A percentile compares a stretch with the other conserved stretches of the same genome.
These are phyloP conservation scores for Cuculus canorus DNA, from an alignment of 2,797 vertebrate genomes.

Conservation along the genomic window DNA sequence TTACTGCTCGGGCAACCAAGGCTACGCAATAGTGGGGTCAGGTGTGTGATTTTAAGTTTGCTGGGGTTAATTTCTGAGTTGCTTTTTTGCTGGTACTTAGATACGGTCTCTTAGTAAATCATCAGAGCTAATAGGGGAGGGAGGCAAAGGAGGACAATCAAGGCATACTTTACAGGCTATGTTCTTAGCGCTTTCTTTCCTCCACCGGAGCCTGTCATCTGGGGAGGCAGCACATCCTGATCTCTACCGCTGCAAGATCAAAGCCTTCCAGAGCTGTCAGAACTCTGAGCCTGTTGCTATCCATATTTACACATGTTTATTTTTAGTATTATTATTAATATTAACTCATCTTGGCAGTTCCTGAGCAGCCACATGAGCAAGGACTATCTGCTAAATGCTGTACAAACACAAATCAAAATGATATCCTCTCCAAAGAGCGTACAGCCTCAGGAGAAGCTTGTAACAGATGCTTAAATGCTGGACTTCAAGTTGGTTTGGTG, in stretches of 20 bases:
- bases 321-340: constrained; percentile 42
- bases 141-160: neutral
- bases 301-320: constrained; percentile 35
- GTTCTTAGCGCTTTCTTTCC: constrained; percentile 1
- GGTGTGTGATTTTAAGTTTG: neutral
- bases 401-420: neutral
- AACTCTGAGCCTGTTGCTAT: neutral
- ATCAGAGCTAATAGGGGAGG: neutral
- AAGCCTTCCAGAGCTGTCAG: constrained; percentile 25
- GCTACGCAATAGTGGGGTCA: neutral
- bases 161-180: neutral
- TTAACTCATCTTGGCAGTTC: constrained; percentile 15
- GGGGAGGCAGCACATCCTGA: neutral
- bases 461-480: neutral
- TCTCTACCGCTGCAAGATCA: constrained; percentile 37
- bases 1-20: neutral
- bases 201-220: neutral
- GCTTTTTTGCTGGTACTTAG: constrained; percentile 5
- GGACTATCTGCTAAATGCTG: neutral
- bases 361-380: neutral
- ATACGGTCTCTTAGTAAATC: constrained; percentile 5
- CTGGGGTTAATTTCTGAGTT: constrained; percentile 14
- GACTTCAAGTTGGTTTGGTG: neutral
- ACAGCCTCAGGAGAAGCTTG: neutral
- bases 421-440: neutral